Base-by-base conservation (phyloP, 2,113 vertebrate species). In the Rhizomys pruinosus region DNA sequence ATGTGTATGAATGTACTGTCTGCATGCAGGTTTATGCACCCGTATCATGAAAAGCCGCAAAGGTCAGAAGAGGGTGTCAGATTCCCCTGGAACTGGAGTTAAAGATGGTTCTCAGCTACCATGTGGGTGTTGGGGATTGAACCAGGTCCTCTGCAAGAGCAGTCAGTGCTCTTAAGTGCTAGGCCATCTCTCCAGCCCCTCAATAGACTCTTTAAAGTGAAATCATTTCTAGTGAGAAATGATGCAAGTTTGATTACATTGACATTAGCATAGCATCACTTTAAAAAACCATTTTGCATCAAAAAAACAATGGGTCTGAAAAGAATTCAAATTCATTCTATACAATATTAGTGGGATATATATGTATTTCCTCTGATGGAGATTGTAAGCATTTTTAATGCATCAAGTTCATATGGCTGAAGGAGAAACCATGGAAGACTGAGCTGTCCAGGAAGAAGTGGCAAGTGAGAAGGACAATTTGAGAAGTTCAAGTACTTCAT, bases 141-240 rank as follows among this genome's bases (percentile, higher is more conserved):
- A n/a, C n/a, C n/a, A n/a, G n/a, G n/a, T n/a, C n/a, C n/a, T n/a
- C n/a, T n/a, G n/a, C n/a, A n/a, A n/a, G n/a, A n/a, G n/a, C n/a
- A n/a, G n/a, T n/a, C n/a, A n/a, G n/a, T n/a, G n/a, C n/a, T n/a
- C n/a, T n/a, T n/a, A n/a, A n/a, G n/a, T n/a, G n/a, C n/a, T n/a
- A n/a, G n/a, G n/a, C n/a, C n/a, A n/a, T n/a, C n/a, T n/a, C n/a
- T n/a, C n/a, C n/a, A n/a, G n/a, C n/a, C 71, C 29, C 47, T 78
- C 39, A 74, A 15, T 15, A n/a, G 34, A 74, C 72, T 94, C 42
- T 82, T 88, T 74, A 91, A 89, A 73, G 37, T 92, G 22, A 93
- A 90, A 80, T 92, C 76, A n/a, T n/a, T n/a, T 89, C 39, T 66
- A 71, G 42, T 73, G 12, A 94, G 87, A 91, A 66, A 84, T 61